phyloP scores from a whole-genome alignment of 2,888 invertebrate genomes.

The Synergus umbraculus region DNA sequence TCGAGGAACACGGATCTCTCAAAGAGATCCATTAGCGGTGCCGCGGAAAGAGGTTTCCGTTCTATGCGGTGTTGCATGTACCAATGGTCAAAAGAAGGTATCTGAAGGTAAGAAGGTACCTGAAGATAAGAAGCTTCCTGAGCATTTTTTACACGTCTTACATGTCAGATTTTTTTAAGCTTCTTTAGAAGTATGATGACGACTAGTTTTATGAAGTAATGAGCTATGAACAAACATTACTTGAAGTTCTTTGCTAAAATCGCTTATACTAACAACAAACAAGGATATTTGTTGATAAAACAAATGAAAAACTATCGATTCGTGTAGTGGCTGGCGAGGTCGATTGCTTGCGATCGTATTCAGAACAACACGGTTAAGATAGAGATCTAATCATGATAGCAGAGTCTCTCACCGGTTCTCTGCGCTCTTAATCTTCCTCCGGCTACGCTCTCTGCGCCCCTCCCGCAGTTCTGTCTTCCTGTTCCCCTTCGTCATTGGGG shows the following conservation, averaged over 20 bases:
- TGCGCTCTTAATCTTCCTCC: slow-evolving; percentile 38
- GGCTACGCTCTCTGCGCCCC: slow-evolving; percentile 12
- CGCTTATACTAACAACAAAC: neutral
- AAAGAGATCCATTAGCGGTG: slow-evolving; percentile 16
- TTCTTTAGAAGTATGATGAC: no score
- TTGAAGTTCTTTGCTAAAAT: neutral
- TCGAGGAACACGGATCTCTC: slow-evolving; percentile 19
- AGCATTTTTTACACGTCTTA: neutral
- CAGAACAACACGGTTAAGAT: slow-evolving; percentile 26
- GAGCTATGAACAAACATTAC: neutral
- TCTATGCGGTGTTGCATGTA: slow-evolving; percentile 13
- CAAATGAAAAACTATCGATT: slow-evolving; percentile 20
- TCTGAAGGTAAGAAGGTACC: neutral
- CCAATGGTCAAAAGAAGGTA: neutral
- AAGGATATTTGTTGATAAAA: slow-evolving; percentile 2
- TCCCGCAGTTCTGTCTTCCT: neutral
- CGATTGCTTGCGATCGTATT: slow-evolving; percentile 24
- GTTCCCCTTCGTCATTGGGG: slow-evolving; percentile 29
- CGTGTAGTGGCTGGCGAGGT: neutral
- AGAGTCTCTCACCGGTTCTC: slow-evolving; percentile 21
- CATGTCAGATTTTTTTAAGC: no score
- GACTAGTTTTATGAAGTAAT: no score
- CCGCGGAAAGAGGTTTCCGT: slow-evolving; percentile 9
- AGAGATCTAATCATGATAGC: slow-evolving; percentile 40
- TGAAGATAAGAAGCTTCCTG: neutral